phyloP scores from a whole-genome alignment of 2,797 vertebrate genomes.

The Novumbra hubbsi region DNA sequence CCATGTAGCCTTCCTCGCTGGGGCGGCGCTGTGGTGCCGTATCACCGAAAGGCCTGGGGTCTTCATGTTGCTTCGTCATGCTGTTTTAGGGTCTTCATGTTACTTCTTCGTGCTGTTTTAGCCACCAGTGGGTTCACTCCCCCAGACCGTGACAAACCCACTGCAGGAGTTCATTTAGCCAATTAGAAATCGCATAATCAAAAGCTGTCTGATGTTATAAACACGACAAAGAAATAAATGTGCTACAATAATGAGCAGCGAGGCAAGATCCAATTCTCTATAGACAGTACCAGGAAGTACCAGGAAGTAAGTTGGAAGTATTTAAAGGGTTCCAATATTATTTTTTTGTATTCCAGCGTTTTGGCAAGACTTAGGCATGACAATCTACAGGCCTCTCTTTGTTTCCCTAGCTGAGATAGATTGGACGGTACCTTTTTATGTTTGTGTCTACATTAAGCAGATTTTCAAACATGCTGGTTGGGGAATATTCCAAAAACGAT shows the following conservation, averaged over 20 bases:
- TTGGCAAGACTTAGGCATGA: conserved; percentile 38
- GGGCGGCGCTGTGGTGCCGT: conserved; percentile 28
- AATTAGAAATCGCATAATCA: not conserved
- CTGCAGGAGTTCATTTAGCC: too few relatives aligned
- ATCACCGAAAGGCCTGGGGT: conserved; percentile 28
- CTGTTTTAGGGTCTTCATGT: too few relatives aligned
- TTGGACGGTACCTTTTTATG: conserved; percentile 43
- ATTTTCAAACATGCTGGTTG: too few relatives aligned
- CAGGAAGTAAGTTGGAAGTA: conserved; percentile 62
- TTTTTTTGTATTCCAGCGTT: conserved; percentile 10
- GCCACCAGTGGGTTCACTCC: conserved; percentile 34
- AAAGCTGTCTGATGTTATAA: conserved; percentile 65
- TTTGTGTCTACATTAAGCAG: conserved; percentile 32
- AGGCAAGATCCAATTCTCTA: conserved; percentile 63
- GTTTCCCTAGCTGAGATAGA: not conserved
- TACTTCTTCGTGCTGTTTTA: not conserved
- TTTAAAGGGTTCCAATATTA: conserved; percentile 59
- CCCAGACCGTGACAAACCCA: not conserved
- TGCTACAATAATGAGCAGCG: conserved; percentile 8
- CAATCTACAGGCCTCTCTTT: conserved; percentile 23
- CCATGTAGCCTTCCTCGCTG: conserved; percentile 30
- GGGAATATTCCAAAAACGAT: conserved; percentile 59
- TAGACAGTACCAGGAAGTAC: conserved; percentile 47
- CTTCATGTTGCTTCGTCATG: not conserved
- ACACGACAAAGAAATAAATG: conserved; percentile 6